phyloP scores from a whole-genome alignment of 2,113 vertebrate genomes.

The Lophotis ruficrista region DNA sequence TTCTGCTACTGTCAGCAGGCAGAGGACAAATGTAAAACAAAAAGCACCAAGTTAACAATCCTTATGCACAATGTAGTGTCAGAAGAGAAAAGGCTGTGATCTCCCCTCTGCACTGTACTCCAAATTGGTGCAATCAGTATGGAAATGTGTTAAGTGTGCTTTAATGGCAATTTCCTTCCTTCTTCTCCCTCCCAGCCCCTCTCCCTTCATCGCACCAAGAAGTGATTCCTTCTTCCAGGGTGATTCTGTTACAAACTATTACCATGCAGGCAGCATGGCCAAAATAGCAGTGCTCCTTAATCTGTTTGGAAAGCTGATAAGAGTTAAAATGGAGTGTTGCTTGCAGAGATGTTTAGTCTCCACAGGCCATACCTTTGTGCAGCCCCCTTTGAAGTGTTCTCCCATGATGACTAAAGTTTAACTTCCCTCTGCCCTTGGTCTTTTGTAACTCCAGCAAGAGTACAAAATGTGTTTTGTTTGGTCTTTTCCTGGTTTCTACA shows the following conservation, averaged over 20 bases:
- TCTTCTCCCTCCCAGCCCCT: background rate
- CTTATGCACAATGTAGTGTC: background rate
- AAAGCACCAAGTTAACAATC: background rate
- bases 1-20: conserved; percentile 56
- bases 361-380: background rate
- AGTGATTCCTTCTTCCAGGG: background rate
- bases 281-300: background rate
- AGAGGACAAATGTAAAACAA: background rate
- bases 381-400: background rate
- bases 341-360: background rate
- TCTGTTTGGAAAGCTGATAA: background rate
- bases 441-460: background rate
- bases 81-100: background rate
- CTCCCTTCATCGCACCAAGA: background rate
- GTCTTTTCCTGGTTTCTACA: background rate
- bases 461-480: background rate
- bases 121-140: background rate
- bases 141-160: background rate
- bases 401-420: background rate
- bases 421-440: background rate
- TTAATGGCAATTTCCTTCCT: background rate
- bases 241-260: background rate
- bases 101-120: background rate
- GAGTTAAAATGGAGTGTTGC: background rate
- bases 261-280: background rate